A percentile compares a stretch with the other conserved stretches of the same genome.
Conservation (phyloP, 1,140 invertebrate genomes). For the Hycleus cichorii region DNA sequence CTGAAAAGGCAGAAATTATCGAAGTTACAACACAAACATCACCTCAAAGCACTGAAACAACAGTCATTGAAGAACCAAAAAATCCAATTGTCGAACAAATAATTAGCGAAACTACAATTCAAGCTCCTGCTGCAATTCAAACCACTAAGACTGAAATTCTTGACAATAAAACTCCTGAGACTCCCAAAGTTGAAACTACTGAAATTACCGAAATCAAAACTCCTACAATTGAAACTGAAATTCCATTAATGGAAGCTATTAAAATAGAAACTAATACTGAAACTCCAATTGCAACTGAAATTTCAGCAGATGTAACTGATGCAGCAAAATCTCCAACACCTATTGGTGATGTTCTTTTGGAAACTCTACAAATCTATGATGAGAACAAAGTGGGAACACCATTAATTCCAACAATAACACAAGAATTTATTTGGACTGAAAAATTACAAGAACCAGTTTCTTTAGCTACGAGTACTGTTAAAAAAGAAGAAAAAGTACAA, state of each 20-base stretch:
- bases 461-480: conserved; percentile 11
- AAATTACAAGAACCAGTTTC: conserved; percentile 10
- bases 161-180: neutral
- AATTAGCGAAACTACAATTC: too few relatives aligned
- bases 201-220: conserved; percentile 1
- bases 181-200: neutral
- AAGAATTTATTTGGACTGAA: neutral
- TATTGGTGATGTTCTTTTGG: neutral
- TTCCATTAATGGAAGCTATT: neutral
- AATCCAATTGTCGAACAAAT: too few relatives aligned
- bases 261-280: neutral
- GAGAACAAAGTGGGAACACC: neutral
- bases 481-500: conserved; percentile 8
- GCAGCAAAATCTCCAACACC: neutral
- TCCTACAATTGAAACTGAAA: conserved; percentile 18
- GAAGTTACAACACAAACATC: conserved; percentile 7
- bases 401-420: too few relatives aligned
- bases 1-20: conserved; percentile 5
- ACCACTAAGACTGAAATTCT: neutral
- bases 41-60: conserved; percentile 20
- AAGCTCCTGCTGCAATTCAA: neutral
- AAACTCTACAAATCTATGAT: neutral
- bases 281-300: neutral
- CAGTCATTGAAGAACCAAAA: too few relatives aligned
- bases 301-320: conserved; percentile 2